Evolutionary conservation across 1,140 invertebrate species (phyloP).

Genomic region (Heliconius hewitsoni): DNA sequence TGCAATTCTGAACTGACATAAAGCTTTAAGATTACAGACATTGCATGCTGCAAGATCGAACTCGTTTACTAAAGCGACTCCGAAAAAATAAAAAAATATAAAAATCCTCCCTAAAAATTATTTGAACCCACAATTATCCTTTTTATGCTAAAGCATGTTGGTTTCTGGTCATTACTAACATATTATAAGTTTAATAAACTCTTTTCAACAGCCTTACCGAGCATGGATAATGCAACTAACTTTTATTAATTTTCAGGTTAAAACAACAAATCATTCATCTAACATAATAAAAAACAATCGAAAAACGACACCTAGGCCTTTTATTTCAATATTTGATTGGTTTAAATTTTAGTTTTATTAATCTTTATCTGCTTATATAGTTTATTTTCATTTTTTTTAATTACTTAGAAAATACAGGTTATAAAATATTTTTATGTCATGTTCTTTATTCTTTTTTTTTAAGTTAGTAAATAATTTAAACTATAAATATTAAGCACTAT

Average conservation of each 20-base stretch:
- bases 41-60: no score
- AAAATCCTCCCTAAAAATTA: not conserved
- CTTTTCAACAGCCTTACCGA: slow-evolving; percentile 36
- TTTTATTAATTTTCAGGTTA: slow-evolving; percentile 31
- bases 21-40: no score
- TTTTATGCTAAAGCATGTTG: not conserved
- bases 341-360: slow-evolving; percentile 37
- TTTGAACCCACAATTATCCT: not conserved
- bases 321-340: slow-evolving; percentile 52
- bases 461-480: not conserved
- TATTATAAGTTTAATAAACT: not conserved
- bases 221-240: slow-evolving; percentile 25
- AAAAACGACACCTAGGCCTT: not conserved
- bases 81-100: not conserved
- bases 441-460: not conserved
- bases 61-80: no score
- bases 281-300: not conserved
- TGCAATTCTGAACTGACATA: no score
- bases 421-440: slow-evolving; percentile 19
- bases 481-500: not conserved
- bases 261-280: slow-evolving; percentile 7
- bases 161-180: not conserved
- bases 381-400: slow-evolving; percentile 12
- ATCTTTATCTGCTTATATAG: not conserved
- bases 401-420: slow-evolving; percentile 35